These are phyloP conservation scores for Belgica antarctica DNA, from an alignment of 2,888 invertebrate genomes.

Conservation along the genomic window DNA sequence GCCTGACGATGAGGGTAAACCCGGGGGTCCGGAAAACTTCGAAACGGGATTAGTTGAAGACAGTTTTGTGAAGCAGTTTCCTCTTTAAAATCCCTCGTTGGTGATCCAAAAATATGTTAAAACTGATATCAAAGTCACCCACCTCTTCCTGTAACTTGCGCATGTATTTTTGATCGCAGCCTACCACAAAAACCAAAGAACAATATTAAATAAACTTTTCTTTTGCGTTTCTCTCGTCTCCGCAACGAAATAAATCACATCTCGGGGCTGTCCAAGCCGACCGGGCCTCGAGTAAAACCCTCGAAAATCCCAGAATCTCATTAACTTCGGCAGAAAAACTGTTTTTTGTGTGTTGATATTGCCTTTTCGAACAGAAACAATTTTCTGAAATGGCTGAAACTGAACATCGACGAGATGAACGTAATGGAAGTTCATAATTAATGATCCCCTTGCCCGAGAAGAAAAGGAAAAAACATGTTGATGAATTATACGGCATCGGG, in stretches of 20 bases:
- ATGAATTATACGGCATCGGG: slow-evolving; percentile 37
- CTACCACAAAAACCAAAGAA: not conserved
- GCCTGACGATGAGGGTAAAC: no score
- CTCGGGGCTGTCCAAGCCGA: not conserved
- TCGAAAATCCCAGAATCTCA: slow-evolving; percentile 28
- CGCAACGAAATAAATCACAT: not conserved
- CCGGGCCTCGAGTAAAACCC: not conserved
- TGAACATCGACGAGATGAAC: slow-evolving; percentile 20
- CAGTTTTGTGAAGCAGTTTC: no score
- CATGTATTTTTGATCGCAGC: not conserved
- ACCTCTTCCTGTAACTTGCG: not conserved
- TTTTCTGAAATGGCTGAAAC: slow-evolving; percentile 22
- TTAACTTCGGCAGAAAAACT: slow-evolving; percentile 17
- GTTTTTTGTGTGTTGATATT: no score
- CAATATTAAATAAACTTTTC: not conserved
- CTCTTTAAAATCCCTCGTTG: no score
- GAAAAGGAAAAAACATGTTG: slow-evolving; percentile 25
- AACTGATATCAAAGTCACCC: no score
- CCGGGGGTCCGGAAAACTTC: no score
- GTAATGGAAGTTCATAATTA: slow-evolving; percentile 32
- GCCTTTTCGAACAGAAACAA: not conserved
- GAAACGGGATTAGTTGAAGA: no score
- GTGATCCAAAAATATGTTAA: no score
- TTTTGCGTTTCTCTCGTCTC: not conserved
- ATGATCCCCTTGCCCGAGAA: slow-evolving; percentile 30